Conservation (phyloP, 2,888 invertebrate species). For the Slavum lentiscoides region DNA sequence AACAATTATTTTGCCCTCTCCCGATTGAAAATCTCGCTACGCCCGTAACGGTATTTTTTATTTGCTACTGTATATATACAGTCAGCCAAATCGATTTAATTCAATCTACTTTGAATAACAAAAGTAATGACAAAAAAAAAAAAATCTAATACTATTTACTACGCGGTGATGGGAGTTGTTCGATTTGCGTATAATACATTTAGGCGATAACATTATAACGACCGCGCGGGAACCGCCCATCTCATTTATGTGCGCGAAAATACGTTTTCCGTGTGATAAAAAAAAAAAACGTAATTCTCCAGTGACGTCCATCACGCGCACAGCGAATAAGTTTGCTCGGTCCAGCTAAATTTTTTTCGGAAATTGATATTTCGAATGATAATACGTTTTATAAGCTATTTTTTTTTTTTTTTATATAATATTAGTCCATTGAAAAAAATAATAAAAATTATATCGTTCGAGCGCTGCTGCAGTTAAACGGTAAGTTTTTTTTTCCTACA, state of each 20-base stretch:
- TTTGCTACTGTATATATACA: background rate
- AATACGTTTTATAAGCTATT: too few relatives aligned
- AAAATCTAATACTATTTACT: background rate
- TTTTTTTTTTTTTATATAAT: too few relatives aligned
- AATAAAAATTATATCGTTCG: too few relatives aligned
- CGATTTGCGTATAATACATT: conserved; percentile 1
- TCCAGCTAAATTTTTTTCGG: too few relatives aligned
- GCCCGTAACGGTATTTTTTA: too few relatives aligned
- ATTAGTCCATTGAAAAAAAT: background rate
- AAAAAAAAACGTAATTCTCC: background rate
- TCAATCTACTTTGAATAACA: conserved; percentile 13
- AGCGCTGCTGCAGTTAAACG: too few relatives aligned
- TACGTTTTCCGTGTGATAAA: background rate
- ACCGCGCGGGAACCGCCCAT: conserved; percentile 14
- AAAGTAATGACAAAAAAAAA: background rate
- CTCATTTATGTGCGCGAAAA: conserved; percentile 10
- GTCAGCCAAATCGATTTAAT: conserved; percentile 24
- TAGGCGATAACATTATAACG: background rate
- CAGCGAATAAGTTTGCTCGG: background rate
- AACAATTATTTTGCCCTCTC: too few relatives aligned
- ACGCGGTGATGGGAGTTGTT: background rate
- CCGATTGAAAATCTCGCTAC: too few relatives aligned
- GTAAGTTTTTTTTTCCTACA: too few relatives aligned
- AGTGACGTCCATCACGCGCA: background rate
- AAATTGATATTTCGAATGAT: too few relatives aligned